Evolutionary conservation across 2,113 vertebrate genomes (phyloP), one percentile per base, ranked within the genome.

Genomic region (Typhlomys cinereus): DNA sequence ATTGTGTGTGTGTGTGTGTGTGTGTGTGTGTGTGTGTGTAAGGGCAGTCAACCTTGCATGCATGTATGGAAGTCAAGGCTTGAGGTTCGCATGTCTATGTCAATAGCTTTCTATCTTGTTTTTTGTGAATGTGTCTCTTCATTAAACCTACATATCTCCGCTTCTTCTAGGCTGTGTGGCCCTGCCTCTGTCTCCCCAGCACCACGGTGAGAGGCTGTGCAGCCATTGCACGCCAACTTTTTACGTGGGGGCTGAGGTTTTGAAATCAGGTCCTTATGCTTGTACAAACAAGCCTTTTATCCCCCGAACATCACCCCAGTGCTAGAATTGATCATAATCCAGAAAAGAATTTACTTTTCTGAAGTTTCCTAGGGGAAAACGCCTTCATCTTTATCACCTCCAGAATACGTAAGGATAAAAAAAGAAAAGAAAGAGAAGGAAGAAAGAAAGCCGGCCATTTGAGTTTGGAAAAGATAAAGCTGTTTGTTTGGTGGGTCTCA

Each of bases 391-490:
- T 88, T 64, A 34, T 81, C 85, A 82, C 85, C 91, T 94, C 92
- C 88, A 4, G 11, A 67, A 57, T 92, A 85, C 75, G 36, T 80
- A 85, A 90, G 12, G 4, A 21, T 9, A 61, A n/a, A n/a, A n/a
- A n/a, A 23, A 18, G 48, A 29, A 7, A 8, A 36, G 50, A 25
- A 48, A 36, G 21, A 57, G 29, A 48, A 36, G 21, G 21, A 15
- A 23, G 25, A 14, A 11, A 4, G 20, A 20, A 25, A 44, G 36
- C 71, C 95, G 86, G 46, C 86, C 78, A 85, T 94, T 93, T 89
- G 91, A 97, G 92, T 95, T 97, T 95, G 96, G 95, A 96, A 89
- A 95, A 97, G 96, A 92, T 74, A 90, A 96, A 97, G 97, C 96
- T 95, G 41, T 96, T 88, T 95, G 96, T 97, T 96, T 62, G 89